phyloP scores from a whole-genome alignment of 1,140 invertebrate genomes.

The Drosophila simulans region DNA sequence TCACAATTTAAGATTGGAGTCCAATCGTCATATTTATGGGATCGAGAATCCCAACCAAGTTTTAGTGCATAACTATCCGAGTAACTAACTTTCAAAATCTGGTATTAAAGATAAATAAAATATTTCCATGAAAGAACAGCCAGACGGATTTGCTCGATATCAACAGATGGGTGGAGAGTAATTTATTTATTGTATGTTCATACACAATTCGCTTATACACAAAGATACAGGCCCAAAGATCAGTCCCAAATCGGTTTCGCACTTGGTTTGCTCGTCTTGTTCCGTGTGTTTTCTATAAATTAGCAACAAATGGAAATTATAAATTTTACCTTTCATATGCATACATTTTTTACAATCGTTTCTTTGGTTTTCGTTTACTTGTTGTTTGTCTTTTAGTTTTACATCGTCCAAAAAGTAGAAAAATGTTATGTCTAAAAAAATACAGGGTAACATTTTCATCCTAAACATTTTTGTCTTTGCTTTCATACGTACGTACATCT shows the following conservation, averaged over 20 bases:
- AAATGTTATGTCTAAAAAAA: slow-evolving; percentile 79
- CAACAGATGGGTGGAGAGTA: slow-evolving; percentile 50
- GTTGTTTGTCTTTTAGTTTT: slow-evolving; percentile 13
- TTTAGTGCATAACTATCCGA: no score
- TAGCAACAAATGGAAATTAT: slow-evolving; percentile 36
- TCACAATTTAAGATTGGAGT: no score
- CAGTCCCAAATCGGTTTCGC: slow-evolving; percentile 33
- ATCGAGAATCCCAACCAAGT: no score
- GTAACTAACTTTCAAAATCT: no score
- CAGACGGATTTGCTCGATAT: slow-evolving; percentile 25
- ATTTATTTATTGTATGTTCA: slow-evolving; percentile 54
- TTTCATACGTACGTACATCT: slow-evolving; percentile 29
- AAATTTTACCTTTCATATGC: slow-evolving; percentile 14
- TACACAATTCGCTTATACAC: slow-evolving; percentile 35
- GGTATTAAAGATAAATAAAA: no score
- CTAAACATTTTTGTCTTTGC: slow-evolving; percentile 29
- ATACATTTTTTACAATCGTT: slow-evolving; percentile 15
- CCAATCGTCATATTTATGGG: no score
- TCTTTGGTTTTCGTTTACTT: slow-evolving; percentile 13
- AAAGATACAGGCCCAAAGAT: slow-evolving; percentile 35
- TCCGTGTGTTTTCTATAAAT: slow-evolving; percentile 22
- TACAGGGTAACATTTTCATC: slow-evolving; percentile 62
- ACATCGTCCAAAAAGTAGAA: slow-evolving; percentile 74
- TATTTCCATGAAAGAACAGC: no score
- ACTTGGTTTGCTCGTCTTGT: slow-evolving; percentile 18